Evolutionary conservation across 2,888 invertebrate species (phyloP).

Genomic region (Acleris laterana): DNA sequence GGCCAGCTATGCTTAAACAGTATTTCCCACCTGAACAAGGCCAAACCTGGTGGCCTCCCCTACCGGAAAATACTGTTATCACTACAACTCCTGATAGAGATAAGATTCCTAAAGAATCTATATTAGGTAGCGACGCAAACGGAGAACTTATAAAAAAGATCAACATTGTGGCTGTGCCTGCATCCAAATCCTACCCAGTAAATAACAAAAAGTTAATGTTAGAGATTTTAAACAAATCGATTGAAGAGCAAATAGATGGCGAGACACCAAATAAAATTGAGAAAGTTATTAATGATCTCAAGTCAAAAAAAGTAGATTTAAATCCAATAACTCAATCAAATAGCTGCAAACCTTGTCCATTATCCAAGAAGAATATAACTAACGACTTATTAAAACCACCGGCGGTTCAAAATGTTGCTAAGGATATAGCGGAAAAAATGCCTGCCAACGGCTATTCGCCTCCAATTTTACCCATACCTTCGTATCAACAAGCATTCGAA

Average conservation of each 20-base stretch:
- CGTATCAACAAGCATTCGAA: conserved; percentile 51
- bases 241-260: background rate
- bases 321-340: background rate
- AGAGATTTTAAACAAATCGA: conserved; percentile 17
- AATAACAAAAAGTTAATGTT: conserved; percentile 24
- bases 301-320: background rate
- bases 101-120: conserved; percentile 3
- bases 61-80: background rate
- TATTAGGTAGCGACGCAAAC: conserved; percentile 23
- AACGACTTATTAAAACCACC: background rate
- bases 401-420: background rate
- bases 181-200: background rate
- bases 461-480: conserved; percentile 65
- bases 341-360: conserved; percentile 19
- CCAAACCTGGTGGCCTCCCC: background rate
- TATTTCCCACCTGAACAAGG: background rate
- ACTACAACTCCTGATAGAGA: background rate
- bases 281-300: background rate
- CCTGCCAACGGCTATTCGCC: conserved; percentile 54
- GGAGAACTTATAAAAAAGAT: conserved; percentile 26
- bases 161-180: conserved; percentile 3
- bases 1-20: too few relatives aligned
- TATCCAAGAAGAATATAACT: conserved; percentile 19
- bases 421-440: background rate
- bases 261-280: background rate